phyloP scores from a whole-genome alignment of 2,888 invertebrate species.

The Xanthia icteritia region DNA sequence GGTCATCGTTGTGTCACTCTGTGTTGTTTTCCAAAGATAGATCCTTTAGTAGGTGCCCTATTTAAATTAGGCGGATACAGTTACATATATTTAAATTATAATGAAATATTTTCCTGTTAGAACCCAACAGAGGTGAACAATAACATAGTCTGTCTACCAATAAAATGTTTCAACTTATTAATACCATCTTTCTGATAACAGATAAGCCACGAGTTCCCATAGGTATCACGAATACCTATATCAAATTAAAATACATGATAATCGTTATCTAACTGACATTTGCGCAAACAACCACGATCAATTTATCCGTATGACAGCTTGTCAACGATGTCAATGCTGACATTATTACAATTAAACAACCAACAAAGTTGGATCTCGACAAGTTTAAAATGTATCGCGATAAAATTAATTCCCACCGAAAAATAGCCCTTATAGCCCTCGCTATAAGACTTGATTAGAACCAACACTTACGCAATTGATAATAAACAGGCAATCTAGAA shows the following conservation, averaged over 20 bases:
- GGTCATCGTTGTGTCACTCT: constrained; percentile 80
- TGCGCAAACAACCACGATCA: constrained; percentile 89
- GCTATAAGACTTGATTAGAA: constrained; percentile 63
- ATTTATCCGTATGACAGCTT: constrained; percentile 88
- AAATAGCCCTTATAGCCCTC: constrained; percentile 72
- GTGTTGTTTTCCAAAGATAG: constrained; percentile 81
- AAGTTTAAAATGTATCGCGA: constrained; percentile 76
- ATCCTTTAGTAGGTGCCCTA: constrained; percentile 69
- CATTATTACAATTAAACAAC: constrained; percentile 90
- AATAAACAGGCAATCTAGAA: constrained; percentile 78
- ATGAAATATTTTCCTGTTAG: constrained; percentile 64
- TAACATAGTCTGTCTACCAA: constrained; percentile 58
- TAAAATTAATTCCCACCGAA: constrained; percentile 65
- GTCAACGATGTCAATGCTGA: constrained; percentile 87
- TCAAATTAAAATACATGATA: constrained; percentile 87
- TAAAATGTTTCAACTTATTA: constrained; percentile 66
- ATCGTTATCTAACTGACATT: constrained; percentile 87
- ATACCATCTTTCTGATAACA: constrained; percentile 64
- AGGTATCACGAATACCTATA: constrained; percentile 71
- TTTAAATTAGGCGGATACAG: constrained; percentile 58
- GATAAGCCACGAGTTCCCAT: constrained; percentile 81
- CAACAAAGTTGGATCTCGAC: constrained; percentile 82
- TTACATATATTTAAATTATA: constrained; percentile 25
- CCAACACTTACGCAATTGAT: constrained; percentile 60
- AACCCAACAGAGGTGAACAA: constrained; percentile 62